Evolutionary conservation across 1,140 invertebrate species (phyloP).

Genomic region (Phymastichus coffea): DNA sequence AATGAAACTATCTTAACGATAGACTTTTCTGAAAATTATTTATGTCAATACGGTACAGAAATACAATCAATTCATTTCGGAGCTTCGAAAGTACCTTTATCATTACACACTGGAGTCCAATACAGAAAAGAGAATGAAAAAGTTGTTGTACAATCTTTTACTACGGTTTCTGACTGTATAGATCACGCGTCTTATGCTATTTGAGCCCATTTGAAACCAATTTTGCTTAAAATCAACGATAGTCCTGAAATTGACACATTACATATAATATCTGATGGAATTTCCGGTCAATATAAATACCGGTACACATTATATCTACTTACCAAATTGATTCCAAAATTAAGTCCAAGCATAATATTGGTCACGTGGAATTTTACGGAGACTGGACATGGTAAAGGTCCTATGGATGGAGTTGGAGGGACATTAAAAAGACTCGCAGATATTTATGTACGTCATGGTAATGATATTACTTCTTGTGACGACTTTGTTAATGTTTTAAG

Average conservation of each 20-base stretch:
- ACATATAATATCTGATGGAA: conserved; percentile 37
- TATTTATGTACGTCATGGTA: neutral
- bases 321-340: neutral
- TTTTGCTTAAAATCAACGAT: neutral
- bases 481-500: too few species aligned
- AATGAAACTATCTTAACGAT: too few species aligned
- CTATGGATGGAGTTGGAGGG: conserved; percentile 7
- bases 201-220: neutral
- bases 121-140: too few species aligned
- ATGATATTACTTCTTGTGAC: neutral
- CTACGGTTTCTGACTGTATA: conserved; percentile 10
- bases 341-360: neutral
- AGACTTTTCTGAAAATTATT: too few species aligned
- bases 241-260: conserved; percentile 26
- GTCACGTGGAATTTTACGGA: conserved; percentile 18
- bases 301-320: conserved; percentile 33
- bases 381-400: conserved; percentile 12
- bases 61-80: too few species aligned
- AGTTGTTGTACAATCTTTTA: neutral
- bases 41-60: too few species aligned
- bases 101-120: neutral
- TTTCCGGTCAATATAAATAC: conserved; percentile 41
- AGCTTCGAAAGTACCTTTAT: neutral
- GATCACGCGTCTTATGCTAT: conserved; percentile 4
- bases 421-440: neutral